phyloP scores from a whole-genome alignment of 2,113 vertebrate species.

The Triplophysa siluroides region DNA sequence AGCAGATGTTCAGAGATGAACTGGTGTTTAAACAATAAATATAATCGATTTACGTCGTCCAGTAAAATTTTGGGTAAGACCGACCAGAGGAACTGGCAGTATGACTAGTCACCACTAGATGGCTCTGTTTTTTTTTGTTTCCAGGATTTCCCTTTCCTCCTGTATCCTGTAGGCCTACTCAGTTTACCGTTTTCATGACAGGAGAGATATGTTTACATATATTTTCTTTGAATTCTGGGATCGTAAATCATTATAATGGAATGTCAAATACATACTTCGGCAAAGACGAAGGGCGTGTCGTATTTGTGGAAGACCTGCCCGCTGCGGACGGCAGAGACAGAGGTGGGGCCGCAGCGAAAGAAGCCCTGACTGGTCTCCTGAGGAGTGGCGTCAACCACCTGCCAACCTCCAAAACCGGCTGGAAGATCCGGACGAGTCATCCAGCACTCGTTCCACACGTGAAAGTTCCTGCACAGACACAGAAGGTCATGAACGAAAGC shows the following conservation, averaged over 20 bases:
- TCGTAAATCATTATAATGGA: too few relatives aligned
- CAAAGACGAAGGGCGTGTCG: slow-evolving; percentile 84
- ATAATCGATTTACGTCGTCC: too few relatives aligned
- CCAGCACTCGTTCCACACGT: slow-evolving; percentile 94
- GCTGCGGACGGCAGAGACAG: slow-evolving; percentile 80
- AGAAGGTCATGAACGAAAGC: background rate
- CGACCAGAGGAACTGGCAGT: too few relatives aligned
- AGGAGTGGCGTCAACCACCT: slow-evolving; percentile 79
- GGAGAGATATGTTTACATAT: too few relatives aligned
- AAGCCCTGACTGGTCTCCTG: slow-evolving; percentile 90
- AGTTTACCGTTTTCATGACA: too few relatives aligned
- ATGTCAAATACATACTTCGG: slow-evolving; percentile 75
- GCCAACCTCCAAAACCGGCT: slow-evolving; percentile 81
- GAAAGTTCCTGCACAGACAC: slow-evolving; percentile 83
- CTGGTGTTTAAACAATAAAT: too few relatives aligned
- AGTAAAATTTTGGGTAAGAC: too few relatives aligned
- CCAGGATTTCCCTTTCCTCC: too few relatives aligned
- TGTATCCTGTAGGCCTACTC: too few relatives aligned
- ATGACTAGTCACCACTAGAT: too few relatives aligned
- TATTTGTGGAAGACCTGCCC: slow-evolving; percentile 85
- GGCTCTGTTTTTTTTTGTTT: too few relatives aligned
- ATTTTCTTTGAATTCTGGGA: too few relatives aligned
- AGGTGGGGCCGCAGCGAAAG: slow-evolving; percentile 86
- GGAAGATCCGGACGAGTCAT: slow-evolving; percentile 86
- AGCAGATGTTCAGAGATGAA: background rate